phyloP scores from a whole-genome alignment of 1,140 invertebrate genomes.

The Macrobrachium rosenbergii region DNA sequence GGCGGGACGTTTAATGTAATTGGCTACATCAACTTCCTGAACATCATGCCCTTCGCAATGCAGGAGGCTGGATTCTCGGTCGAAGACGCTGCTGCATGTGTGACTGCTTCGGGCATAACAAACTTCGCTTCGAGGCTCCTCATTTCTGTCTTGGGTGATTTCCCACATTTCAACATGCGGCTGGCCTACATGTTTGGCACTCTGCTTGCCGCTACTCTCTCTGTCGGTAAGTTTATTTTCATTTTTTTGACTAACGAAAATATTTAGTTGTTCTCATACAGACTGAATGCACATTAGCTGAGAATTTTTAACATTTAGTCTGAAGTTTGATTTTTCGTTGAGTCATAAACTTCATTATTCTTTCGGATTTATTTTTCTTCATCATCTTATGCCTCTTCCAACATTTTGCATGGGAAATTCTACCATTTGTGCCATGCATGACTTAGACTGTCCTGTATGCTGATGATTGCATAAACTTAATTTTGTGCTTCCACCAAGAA shows the following conservation, averaged over 20 bases:
- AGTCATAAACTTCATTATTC: too few species aligned
- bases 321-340: too few species aligned
- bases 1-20: background rate
- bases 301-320: too few species aligned
- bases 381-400: too few species aligned
- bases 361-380: too few species aligned
- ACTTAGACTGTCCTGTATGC: too few species aligned
- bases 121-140: background rate
- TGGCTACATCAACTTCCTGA: conserved; percentile 1
- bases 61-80: background rate
- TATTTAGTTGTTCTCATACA: background rate
- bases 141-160: background rate
- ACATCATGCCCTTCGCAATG: conserved; percentile 1
- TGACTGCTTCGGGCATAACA: background rate
- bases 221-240: background rate
- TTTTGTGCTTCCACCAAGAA: too few species aligned
- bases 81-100: background rate
- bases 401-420: too few species aligned
- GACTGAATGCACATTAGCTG: too few species aligned
- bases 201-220: background rate
- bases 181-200: background rate
- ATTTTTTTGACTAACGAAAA: background rate
- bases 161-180: conserved; percentile 4
- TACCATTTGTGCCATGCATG: too few species aligned
- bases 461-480: too few species aligned